Evolutionary conservation across 2,888 invertebrate genomes (phyloP).

Genomic region (Sinohyriopsis cumingii): DNA sequence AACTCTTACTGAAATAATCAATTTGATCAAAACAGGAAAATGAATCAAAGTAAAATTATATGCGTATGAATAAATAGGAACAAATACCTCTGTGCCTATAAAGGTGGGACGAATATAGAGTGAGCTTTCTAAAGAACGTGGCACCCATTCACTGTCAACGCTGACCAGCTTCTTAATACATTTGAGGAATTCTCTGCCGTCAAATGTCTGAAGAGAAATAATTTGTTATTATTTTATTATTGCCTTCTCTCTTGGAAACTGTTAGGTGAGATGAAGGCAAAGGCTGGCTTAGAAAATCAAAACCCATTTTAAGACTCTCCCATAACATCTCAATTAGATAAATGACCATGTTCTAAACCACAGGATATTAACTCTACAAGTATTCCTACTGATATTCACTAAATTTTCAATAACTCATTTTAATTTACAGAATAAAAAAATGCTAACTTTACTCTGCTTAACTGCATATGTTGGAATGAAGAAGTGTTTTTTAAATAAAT

Average conservation of each 20-base stretch:
- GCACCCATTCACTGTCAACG: conserved; percentile 98
- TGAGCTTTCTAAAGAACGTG: conserved; percentile 81
- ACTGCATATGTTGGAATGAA: no score
- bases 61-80: not conserved
- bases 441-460: no score
- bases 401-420: no score
- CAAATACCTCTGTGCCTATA: conserved; percentile 94
- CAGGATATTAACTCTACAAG: no score
- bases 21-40: not conserved
- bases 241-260: not conserved
- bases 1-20: not conserved
- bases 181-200: conserved; percentile 86
- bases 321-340: no score
- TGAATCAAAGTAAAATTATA: not conserved
- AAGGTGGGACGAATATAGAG: conserved; percentile 96
- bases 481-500: no score
- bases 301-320: no score
- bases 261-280: no score
- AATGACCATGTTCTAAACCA: no score
- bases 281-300: no score
- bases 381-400: no score
- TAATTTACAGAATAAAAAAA: no score
- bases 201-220: conserved; percentile 78
- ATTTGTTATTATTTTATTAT: not conserved
- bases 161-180: conserved; percentile 88